Evolutionary conservation across 1,140 invertebrate species (phyloP), one percentile per base, ranked within the genome.

Genomic region (Caenorhabditis latens): DNA sequence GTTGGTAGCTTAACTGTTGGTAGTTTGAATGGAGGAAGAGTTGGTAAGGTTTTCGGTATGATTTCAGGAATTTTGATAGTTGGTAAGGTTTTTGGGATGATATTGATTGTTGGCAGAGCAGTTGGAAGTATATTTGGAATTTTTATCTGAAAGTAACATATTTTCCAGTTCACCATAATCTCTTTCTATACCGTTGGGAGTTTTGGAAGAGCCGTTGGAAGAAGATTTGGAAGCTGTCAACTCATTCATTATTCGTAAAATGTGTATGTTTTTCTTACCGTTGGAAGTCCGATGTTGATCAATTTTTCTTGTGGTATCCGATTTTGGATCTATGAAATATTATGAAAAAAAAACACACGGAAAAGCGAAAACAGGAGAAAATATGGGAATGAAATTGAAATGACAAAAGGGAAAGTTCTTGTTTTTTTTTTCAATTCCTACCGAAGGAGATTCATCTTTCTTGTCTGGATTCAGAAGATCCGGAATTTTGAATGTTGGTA

Each of bases 351-450:
- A 6, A 11, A 53, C 65, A 71, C 65, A 43, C 65, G 65, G 65
- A 53, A 79, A 79, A 50, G 46, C n/a, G 43, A 50, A 79, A 79
- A 14, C 16, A n/a, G 21, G 46, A 79, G 8, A 24, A 79, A 79
- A 19, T 16, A 19, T 5, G n/a, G 46, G 71, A n/a, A 13, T 16
- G 53, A 24, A 79, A 53, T 50, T 13, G 19, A 7, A 50, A 16
- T 14, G 53, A 4, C 11, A 21, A 7, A 13, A 19, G n/a, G 21
- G n/a, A n/a, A 46, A 46, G 16, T 7, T 58, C 6, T 21, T 40
- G 63, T 75, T 75, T 75, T 48, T 75, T 75, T 48, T 75, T 75
- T 48, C 7, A 75, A 13, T 50, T 48, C 71, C 7, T 79, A 79
- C 71, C 71, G 43, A 43, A 16, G 40, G 21, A 50, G 46, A 11